phyloP scores from a whole-genome alignment of 1,140 invertebrate genomes.

The Marisa cornuarietis region DNA sequence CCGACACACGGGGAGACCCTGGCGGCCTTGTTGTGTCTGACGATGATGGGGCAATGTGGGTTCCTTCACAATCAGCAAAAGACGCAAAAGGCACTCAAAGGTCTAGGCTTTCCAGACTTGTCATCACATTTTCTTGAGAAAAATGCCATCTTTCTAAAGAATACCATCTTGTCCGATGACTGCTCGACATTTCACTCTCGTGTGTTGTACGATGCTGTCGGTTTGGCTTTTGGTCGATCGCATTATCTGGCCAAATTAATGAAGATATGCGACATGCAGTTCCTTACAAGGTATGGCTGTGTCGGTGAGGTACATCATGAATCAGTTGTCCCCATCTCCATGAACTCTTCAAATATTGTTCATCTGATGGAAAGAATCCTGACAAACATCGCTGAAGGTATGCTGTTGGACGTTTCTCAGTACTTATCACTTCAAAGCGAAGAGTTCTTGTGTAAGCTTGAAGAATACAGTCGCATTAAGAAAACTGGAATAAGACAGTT shows the following conservation, averaged over 20 bases:
- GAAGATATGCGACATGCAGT: background rate
- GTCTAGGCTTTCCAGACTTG: background rate
- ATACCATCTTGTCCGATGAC: background rate
- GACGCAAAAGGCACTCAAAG: background rate
- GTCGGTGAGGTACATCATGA: background rate
- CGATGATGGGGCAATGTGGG: background rate
- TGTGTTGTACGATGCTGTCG: background rate
- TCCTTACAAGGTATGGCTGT: background rate
- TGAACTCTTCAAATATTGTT: background rate
- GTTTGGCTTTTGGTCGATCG: constrained; percentile 5
- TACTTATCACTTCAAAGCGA: background rate
- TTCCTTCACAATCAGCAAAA: background rate
- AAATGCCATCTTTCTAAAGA: background rate
- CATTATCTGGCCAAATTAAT: background rate
- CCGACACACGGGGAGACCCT: background rate
- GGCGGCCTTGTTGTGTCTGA: background rate
- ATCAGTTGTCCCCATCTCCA: background rate
- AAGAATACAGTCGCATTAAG: background rate
- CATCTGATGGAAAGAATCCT: background rate
- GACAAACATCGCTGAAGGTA: background rate
- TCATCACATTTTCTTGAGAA: background rate
- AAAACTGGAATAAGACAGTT: background rate
- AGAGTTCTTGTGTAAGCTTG: background rate
- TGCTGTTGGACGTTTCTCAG: background rate
- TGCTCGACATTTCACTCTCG: background rate